Conservation (phyloP, 2,113 vertebrate species). For the Tetrao urogallus region DNA sequence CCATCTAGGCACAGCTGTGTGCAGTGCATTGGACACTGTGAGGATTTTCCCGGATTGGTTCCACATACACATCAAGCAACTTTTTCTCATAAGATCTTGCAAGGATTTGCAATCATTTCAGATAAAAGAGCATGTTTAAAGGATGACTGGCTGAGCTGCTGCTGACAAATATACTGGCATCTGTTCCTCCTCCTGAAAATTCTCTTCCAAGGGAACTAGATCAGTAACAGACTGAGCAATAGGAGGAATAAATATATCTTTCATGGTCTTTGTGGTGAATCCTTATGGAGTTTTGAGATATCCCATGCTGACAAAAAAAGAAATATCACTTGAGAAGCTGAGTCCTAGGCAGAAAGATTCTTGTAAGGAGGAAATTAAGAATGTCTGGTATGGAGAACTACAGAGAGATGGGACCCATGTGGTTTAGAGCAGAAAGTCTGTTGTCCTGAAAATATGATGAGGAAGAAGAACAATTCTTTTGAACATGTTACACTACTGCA, state of each 20-base stretch:
- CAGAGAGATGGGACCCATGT: neutral
- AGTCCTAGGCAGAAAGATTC: conserved; percentile 11
- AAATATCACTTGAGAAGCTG: neutral
- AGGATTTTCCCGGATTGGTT: conserved; percentile 57
- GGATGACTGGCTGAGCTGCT: conserved; percentile 44
- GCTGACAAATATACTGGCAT: conserved; percentile 65
- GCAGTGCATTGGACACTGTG: neutral
- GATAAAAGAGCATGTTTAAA: conserved; percentile 62
- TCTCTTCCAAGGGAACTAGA: conserved; percentile 39
- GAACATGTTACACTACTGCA: neutral
- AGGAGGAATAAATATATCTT: conserved; percentile 29
- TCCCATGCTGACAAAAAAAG: neutral
- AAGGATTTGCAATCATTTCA: conserved; percentile 59
- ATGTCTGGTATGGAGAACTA: neutral
- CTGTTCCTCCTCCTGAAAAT: conserved; percentile 57
- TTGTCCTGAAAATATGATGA: neutral
- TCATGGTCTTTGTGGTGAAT: conserved; percentile 32
- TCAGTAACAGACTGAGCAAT: conserved; percentile 45
- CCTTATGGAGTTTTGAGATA: conserved; percentile 27
- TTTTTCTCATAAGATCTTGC: conserved; percentile 55
- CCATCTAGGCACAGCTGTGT: conserved; percentile 43
- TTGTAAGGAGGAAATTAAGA: conserved; percentile 50
- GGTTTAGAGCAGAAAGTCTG: neutral
- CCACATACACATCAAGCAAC: conserved; percentile 45
- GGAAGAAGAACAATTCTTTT: neutral